These are phyloP conservation scores for Hippoglossus stenolepis DNA, from an alignment of 2,113 vertebrate species.

Conservation along the genomic window DNA sequence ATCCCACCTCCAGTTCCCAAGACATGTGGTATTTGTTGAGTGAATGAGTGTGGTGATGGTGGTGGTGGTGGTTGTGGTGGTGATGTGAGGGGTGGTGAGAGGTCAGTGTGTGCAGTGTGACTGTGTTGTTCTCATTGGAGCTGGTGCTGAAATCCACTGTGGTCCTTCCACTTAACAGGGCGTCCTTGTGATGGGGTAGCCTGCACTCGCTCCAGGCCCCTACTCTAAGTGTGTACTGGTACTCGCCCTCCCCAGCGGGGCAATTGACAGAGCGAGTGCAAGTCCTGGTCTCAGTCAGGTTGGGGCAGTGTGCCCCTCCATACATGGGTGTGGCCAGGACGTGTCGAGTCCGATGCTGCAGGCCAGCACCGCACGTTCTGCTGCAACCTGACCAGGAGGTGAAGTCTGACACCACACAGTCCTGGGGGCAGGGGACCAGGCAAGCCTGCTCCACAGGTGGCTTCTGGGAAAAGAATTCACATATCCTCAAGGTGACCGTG, in stretches of 20 bases:
- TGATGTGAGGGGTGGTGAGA: conserved; percentile 62
- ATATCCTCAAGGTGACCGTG: conserved; percentile 84
- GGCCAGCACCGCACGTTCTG: conserved; percentile 79
- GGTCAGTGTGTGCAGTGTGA: conserved; percentile 70
- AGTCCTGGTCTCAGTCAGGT: conserved; percentile 87
- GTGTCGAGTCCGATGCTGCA: conserved; percentile 87
- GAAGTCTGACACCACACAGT: conserved; percentile 92
- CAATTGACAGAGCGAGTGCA: conserved; percentile 81
- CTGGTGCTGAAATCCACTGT: conserved; percentile 82
- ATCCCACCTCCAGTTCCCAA: conserved; percentile 88
- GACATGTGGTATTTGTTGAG: conserved; percentile 64
- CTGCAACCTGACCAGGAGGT: conserved; percentile 90
- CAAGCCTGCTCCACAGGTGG: conserved; percentile 91
- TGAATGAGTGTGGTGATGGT: conserved; percentile 56
- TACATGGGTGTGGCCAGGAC: conserved; percentile 90
- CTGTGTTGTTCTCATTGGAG: conserved; percentile 79
- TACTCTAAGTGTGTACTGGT: conserved; percentile 91
- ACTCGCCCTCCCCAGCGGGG: conserved; percentile 83
- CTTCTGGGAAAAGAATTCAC: conserved; percentile 89
- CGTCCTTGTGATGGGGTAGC: conserved; percentile 82
- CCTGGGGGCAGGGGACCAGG: conserved; percentile 93
- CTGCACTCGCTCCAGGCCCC: conserved; percentile 90
- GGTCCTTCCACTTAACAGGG: conserved; percentile 78
- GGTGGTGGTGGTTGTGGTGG: conserved; percentile 60
- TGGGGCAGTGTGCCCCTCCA: conserved; percentile 89